Evolutionary conservation across 2,113 vertebrate species (phyloP).

Genomic region (Microtus ochrogaster): DNA sequence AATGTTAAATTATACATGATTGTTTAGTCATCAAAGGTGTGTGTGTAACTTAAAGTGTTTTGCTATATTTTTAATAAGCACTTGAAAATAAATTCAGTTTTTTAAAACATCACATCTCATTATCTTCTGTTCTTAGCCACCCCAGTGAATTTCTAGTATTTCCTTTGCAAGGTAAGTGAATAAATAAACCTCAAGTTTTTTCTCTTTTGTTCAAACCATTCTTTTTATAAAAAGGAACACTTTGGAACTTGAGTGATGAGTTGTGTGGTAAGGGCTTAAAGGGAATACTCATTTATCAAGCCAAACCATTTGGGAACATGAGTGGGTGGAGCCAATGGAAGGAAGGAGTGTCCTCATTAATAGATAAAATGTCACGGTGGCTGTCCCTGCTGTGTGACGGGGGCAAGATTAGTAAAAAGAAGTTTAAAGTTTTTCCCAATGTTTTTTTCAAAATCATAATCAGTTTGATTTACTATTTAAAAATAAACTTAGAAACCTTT

Average conservation of each 20-base stretch:
- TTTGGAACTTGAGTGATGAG: neutral
- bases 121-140: constrained; percentile 44
- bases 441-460: constrained; percentile 10
- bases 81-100: constrained; percentile 62
- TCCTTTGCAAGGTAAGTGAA: constrained; percentile 16
- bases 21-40: constrained; percentile 47
- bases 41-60: constrained; percentile 55
- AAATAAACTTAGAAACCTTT: constrained; percentile 15
- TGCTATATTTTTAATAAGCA: constrained; percentile 52
- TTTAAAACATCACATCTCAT: constrained; percentile 1
- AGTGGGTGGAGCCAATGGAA: neutral
- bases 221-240: neutral
- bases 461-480: neutral
- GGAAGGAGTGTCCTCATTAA: neutral
- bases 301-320: neutral
- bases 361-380: neutral
- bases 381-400: neutral
- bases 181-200: neutral
- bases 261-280: neutral
- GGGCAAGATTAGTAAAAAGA: neutral
- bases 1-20: constrained; percentile 37
- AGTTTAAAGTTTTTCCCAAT: neutral
- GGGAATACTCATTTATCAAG: constrained; percentile 53
- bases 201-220: constrained; percentile 51
- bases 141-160: constrained; percentile 21